Evolutionary conservation across 2,113 vertebrate genomes (phyloP).

Genomic region (Galbula dea): DNA sequence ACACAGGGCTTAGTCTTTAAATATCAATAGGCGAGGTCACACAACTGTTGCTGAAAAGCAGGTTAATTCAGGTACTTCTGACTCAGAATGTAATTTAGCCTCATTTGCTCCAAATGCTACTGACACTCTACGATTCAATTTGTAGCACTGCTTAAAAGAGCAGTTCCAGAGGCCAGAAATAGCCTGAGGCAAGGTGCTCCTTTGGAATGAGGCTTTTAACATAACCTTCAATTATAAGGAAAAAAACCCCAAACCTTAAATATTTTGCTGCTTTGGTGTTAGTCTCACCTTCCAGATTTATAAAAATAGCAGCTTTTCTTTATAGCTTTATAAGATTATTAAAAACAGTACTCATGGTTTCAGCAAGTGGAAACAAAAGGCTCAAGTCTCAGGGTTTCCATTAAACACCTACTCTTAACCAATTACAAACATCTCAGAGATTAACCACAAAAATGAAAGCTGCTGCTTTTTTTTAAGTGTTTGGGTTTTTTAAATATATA

Average conservation of each 20-base stretch:
- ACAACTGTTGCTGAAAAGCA: conserved; percentile 48
- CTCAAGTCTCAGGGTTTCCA: conserved; percentile 27
- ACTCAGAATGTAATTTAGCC: conserved; percentile 46
- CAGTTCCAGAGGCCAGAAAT: conserved; percentile 26
- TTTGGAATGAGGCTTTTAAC: background rate
- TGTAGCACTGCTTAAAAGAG: conserved; percentile 19
- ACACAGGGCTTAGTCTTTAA: background rate
- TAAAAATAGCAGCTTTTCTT: background rate
- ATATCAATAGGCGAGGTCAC: conserved; percentile 18
- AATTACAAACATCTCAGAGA: background rate
- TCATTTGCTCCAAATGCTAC: conserved; percentile 22
- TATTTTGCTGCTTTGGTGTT: background rate
- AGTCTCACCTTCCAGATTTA: background rate
- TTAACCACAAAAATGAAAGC: conserved; percentile 27
- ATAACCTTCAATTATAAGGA: conserved; percentile 6
- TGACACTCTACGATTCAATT: conserved; percentile 20
- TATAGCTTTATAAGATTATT: background rate
- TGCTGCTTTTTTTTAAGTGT: background rate
- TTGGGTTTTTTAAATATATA: too few species aligned
- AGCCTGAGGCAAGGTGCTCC: background rate
- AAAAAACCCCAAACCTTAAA: background rate
- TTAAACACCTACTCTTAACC: background rate
- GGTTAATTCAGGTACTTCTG: conserved; percentile 51
- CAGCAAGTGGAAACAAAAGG: conserved; percentile 31
- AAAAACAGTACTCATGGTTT: background rate